These are phyloP conservation scores for Limonius californicus DNA, from an alignment of 1,140 invertebrate genomes.

Conservation along the genomic window DNA sequence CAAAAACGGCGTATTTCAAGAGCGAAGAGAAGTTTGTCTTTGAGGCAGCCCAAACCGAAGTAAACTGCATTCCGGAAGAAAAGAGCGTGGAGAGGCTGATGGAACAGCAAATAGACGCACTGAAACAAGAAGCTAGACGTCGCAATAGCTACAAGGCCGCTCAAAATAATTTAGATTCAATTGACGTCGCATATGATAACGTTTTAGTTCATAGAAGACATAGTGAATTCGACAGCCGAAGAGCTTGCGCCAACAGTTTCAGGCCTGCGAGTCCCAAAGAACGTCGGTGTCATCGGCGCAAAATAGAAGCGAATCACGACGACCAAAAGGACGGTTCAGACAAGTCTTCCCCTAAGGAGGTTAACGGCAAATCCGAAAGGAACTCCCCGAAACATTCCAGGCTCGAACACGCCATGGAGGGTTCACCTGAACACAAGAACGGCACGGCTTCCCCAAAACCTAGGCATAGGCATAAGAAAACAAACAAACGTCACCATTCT, in stretches of 20 bases:
- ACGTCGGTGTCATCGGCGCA: not conserved
- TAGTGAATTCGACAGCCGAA: not conserved
- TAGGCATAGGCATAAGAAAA: conserved; percentile 43
- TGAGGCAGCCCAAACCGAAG: conserved; percentile 21
- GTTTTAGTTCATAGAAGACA: conserved; percentile 19
- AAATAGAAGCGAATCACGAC: not conserved
- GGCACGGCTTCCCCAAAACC: conserved; percentile 38
- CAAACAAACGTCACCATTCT: conserved; percentile 35
- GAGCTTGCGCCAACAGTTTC: not conserved
- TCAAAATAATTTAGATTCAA: conserved; percentile 39
- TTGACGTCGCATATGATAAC: conserved; percentile 30
- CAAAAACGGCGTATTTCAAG: conserved; percentile 7
- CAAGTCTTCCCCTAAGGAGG: conserved; percentile 8
- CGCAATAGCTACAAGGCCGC: conserved; percentile 43
- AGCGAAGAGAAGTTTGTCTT: conserved; percentile 27
- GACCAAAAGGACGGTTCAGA: not conserved
- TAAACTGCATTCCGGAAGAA: conserved; percentile 25
- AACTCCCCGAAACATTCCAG: conserved; percentile 35
- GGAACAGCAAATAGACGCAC: conserved; percentile 42
- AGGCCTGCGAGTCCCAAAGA: conserved; percentile 8
- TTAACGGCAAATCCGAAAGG: conserved; percentile 30
- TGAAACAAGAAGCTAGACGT: conserved; percentile 37
- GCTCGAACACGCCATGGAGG: conserved; percentile 29
- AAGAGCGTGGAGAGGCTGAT: conserved; percentile 40
- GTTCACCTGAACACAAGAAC: conserved; percentile 32